Base-by-base conservation (phyloP, 1,140 invertebrate genomes). In the Goniozus legneri region DNA sequence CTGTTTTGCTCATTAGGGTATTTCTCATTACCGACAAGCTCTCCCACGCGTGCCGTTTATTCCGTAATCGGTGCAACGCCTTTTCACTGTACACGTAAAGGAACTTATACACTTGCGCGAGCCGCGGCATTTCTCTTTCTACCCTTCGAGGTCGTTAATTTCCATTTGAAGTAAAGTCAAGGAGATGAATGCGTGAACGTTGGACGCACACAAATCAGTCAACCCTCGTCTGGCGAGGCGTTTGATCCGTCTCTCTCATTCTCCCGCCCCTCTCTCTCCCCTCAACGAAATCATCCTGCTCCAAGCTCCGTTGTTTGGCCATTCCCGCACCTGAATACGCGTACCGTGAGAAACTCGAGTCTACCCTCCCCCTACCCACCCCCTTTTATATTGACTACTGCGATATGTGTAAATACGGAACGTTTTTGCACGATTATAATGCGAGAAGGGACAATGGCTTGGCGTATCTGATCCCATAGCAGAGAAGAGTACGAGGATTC, bases 131-230 rank as follows among this genome's bases (percentile, higher is more conserved):
- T 53, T 49, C 54, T 14, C n/a, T 44, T 39, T 34, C 15, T 47
- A 44, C 54, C 43, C 45, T 57, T 44, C 56, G 54, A 60, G 55
- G 49, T 60, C 58, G 61, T 65, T 67, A 64, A 67, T 67, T 67
- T 56, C 64, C 64, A 63, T 67, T 67, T 67, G n/a, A 67, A 67
- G 64, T 67, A 67, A 58, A 65, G 58, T 47, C 61, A 62, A 67
- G 63, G 61, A 54, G 61, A 64, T n/a, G n/a, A n/a, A n/a, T 4
- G 24, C 63, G 59, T 54, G 51, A 61, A 41, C 52, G 62, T 44
- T n/a, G n/a, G n/a, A 61, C 57, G 57, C 63, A 67, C 64, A 67
- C 64, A 67, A 67, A 67, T 67, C 64, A 67, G 64, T 67, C 64
- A 67, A 65, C 62, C 62, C 62, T 61, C 53, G 37, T 33, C 50